Percentiles rank a stretch among this genome's conserved stretches.
phyloP scores from a whole-genome alignment of 2,797 vertebrate species.

The Streptopelia turtur region DNA sequence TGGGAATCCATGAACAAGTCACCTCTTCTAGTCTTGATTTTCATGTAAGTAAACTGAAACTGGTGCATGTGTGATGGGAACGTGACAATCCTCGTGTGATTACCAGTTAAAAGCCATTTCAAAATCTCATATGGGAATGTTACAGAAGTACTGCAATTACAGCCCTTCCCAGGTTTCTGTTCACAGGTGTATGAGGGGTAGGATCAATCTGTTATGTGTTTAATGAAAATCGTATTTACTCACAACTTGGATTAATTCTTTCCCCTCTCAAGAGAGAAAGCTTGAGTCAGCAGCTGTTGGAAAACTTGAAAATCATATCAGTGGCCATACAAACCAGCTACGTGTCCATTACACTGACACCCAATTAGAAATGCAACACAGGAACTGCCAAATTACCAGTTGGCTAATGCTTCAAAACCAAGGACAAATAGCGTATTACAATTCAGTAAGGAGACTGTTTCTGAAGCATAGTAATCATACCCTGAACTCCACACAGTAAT shows the following conservation, averaged over 20 bases:
- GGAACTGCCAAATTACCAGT: neutral
- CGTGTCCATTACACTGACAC: neutral
- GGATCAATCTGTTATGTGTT: neutral
- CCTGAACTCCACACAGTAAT: neutral
- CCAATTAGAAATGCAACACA: neutral
- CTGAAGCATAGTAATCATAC: slow-evolving; percentile 1
- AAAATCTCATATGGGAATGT: neutral
- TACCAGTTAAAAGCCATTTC: neutral
- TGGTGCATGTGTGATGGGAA: neutral
- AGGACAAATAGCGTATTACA: slow-evolving; percentile 14
- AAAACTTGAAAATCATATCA: neutral
- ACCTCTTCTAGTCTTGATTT: neutral
- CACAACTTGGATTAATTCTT: neutral
- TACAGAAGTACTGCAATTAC: neutral
- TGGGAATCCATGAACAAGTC: neutral
- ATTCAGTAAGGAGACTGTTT: neutral
- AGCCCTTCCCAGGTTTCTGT: neutral
- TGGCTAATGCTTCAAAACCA: slow-evolving; percentile 3
- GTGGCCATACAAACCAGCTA: neutral
- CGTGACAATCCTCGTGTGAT: neutral
- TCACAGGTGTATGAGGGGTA: neutral
- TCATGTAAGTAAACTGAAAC: neutral
- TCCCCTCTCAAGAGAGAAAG: neutral
- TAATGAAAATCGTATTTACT: neutral
- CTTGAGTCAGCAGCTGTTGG: neutral